Conservation (phyloP, 2,797 vertebrate genomes). For the Tauraco hartlaubi region DNA sequence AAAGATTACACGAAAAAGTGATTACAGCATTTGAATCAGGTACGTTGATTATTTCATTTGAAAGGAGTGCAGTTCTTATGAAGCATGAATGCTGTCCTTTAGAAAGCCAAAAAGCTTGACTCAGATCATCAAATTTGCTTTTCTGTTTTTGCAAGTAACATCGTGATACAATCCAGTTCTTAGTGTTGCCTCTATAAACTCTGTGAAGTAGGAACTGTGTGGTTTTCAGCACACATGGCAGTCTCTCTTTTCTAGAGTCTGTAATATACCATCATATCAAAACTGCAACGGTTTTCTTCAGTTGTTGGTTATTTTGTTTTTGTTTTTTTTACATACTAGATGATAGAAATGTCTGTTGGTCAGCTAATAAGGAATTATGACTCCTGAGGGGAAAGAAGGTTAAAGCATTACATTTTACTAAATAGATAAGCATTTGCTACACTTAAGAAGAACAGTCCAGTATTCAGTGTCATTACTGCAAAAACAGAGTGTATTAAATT, state of each 20-base stretch:
- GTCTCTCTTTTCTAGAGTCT: neutral
- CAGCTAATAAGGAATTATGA: neutral
- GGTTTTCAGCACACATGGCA: neutral
- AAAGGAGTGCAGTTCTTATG: neutral
- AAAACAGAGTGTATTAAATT: neutral
- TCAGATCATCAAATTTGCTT: neutral
- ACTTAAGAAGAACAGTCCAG: neutral
- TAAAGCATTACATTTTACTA: neutral
- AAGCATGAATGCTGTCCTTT: neutral
- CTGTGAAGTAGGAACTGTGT: neutral
- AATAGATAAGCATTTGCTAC: neutral
- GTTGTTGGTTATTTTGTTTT: neutral
- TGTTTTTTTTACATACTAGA: neutral
- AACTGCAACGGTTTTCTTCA: neutral
- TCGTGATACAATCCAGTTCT: neutral
- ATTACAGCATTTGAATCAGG: neutral
- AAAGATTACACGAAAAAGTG: neutral
- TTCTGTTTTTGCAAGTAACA: neutral
- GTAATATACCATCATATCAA: neutral
- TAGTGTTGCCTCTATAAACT: neutral
- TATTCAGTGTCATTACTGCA: neutral
- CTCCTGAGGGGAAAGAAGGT: neutral
- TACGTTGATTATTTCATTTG: neutral
- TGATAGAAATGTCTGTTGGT: neutral
- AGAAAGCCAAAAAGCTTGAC: neutral